phyloP scores from a whole-genome alignment of 2,888 invertebrate genomes.

The Taphrorychus bicolor region DNA sequence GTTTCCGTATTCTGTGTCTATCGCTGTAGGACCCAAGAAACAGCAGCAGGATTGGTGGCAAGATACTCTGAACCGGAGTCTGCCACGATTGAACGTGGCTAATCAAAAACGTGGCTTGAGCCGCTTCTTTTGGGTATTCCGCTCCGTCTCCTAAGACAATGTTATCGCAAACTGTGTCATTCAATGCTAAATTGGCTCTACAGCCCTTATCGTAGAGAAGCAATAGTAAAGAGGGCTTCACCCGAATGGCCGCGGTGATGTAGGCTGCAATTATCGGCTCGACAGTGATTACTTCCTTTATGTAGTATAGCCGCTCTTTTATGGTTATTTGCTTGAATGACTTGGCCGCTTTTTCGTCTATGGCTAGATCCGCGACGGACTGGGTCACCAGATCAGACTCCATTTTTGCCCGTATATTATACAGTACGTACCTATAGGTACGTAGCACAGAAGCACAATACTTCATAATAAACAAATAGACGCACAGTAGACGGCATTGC shows the following conservation, averaged over 20 bases:
- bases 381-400: conserved; percentile 51
- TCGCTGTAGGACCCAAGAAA: conserved; percentile 59
- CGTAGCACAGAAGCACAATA: conserved; percentile 2
- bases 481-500: background rate
- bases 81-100: conserved; percentile 59
- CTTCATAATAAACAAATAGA: conserved; percentile 1
- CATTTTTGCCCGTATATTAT: conserved; percentile 43
- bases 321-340: conserved; percentile 44
- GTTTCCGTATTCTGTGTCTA: conserved; percentile 56
- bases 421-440: conserved; percentile 9
- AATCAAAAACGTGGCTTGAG: conserved; percentile 60
- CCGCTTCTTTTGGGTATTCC: conserved; percentile 56
- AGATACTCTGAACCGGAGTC: conserved; percentile 52
- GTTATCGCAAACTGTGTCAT: conserved; percentile 62
- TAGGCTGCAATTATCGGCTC: conserved; percentile 56
- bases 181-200: conserved; percentile 61
- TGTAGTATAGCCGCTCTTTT: conserved; percentile 44
- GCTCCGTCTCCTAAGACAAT: conserved; percentile 53
- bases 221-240: conserved; percentile 61
- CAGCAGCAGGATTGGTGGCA: conserved; percentile 55
- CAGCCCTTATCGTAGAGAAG: conserved; percentile 67
- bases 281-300: conserved; percentile 54
- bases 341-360: too few relatives aligned
- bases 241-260: conserved; percentile 51
- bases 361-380: conserved; percentile 47